Conservation (phyloP, 2,113 vertebrate species). For the Poeciliopsis prolifica region DNA sequence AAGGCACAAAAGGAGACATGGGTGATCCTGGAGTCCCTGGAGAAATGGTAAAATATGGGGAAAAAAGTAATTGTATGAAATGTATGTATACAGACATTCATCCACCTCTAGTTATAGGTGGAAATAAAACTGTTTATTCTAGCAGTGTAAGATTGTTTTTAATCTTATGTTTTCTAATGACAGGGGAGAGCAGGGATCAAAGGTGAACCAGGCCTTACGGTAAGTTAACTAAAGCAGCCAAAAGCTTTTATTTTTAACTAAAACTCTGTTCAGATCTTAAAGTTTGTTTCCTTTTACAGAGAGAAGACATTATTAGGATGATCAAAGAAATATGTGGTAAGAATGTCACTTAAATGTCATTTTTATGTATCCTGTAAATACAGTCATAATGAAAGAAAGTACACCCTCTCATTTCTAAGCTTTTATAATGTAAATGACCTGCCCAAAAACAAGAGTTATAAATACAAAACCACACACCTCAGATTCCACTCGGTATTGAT, state of each 20-base stretch:
- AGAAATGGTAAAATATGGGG: conserved; percentile 69
- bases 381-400: neutral
- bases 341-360: conserved; percentile 32
- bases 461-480: neutral
- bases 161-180: conserved; percentile 21
- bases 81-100: neutral
- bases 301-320: conserved; percentile 90
- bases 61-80: neutral
- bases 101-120: neutral
- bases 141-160: neutral
- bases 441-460: neutral
- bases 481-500: neutral
- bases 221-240: conserved; percentile 64
- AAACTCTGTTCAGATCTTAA: neutral
- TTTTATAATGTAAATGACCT: neutral
- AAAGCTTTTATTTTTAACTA: neutral
- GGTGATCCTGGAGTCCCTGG: conserved; percentile 86
- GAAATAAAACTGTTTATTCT: neutral
- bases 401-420: neutral
- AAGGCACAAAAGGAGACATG: conserved; percentile 84
- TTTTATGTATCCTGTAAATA: neutral
- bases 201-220: conserved; percentile 87
- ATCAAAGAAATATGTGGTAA: conserved; percentile 93
- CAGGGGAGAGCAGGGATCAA: conserved; percentile 85
- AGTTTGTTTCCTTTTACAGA: conserved; percentile 72